Conservation (phyloP, 2,888 invertebrate genomes). For the Adelphocoris suturalis region DNA sequence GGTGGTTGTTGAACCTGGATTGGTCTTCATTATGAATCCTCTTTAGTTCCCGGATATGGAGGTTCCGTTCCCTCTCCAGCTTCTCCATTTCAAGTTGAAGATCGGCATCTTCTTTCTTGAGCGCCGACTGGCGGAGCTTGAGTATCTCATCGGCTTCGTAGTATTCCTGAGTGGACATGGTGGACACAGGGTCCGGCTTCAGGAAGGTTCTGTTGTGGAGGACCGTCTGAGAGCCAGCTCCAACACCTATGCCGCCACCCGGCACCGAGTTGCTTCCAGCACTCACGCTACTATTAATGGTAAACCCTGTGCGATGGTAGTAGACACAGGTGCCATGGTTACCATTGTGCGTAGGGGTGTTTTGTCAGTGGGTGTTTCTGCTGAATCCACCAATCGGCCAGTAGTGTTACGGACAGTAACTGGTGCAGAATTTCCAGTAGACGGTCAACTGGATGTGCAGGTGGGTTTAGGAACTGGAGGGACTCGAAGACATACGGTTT, state of each 20-base stretch:
- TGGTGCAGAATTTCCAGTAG: too few relatives aligned
- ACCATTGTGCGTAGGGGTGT: too few relatives aligned
- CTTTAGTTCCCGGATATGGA: constrained; percentile 98
- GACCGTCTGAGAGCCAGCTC: constrained; percentile 78
- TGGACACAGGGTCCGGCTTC: constrained; percentile 93
- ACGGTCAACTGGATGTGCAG: too few relatives aligned
- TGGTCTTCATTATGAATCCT: constrained; percentile 99
- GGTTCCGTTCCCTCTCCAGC: constrained; percentile 97
- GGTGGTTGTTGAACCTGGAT: constrained; percentile 98
- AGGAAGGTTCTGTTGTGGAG: constrained; percentile 93
- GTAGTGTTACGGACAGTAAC: too few relatives aligned
- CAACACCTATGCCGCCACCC: constrained; percentile 78
- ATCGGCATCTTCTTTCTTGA: constrained; percentile 97
- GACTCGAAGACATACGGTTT: too few relatives aligned
- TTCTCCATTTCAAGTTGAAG: constrained; percentile 98
- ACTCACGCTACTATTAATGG: constrained; percentile 82
- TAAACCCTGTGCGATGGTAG: too few relatives aligned
- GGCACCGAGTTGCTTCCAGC: constrained; percentile 79
- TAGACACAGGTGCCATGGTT: too few relatives aligned
- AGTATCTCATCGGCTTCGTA: constrained; percentile 99
- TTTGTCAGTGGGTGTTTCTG: too few relatives aligned
- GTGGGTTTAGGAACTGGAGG: too few relatives aligned
- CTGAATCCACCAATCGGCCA: too few relatives aligned
- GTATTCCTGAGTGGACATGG: constrained; percentile 93
- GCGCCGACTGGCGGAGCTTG: constrained; percentile 96